Evolutionary conservation across 1,140 invertebrate genomes (phyloP).

Genomic region (Micrasema longulum): DNA sequence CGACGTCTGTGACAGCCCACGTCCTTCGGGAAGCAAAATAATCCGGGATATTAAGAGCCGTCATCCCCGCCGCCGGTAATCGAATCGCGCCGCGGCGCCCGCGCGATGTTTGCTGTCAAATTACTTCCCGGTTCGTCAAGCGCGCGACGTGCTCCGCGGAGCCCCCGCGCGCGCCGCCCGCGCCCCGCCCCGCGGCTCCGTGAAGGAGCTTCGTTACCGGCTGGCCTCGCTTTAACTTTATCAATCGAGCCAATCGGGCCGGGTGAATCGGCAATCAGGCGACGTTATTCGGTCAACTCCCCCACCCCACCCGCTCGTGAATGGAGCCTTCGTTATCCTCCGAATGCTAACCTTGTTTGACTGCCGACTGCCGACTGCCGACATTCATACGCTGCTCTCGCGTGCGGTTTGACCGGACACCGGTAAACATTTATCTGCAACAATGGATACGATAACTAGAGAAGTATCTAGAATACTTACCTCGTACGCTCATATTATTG

Average conservation of each 20-base stretch:
- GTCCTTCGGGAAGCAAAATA: conserved; percentile 45
- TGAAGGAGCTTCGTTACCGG: conserved; percentile 68
- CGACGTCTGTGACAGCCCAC: conserved; percentile 48
- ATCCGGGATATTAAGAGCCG: conserved; percentile 53
- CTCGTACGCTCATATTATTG: no score
- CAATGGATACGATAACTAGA: no score
- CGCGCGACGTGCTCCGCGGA: conserved; percentile 35
- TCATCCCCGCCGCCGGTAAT: conserved; percentile 42
- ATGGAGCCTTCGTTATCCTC: conserved; percentile 53
- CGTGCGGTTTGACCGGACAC: conserved; percentile 32
- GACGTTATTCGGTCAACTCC: conserved; percentile 55
- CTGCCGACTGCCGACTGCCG: conserved; percentile 45
- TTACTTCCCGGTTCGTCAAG: conserved; percentile 51
- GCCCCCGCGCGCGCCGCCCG: conserved; percentile 3
- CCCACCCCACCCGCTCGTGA: conserved; percentile 50
- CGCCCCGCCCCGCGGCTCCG: conserved; percentile 24
- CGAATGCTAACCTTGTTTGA: conserved; percentile 53
- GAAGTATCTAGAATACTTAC: no score
- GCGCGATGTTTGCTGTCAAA: conserved; percentile 53
- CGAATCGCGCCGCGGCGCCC: conserved; percentile 49
- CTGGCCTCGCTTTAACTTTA: conserved; percentile 59
- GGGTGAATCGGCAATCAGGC: conserved; percentile 69
- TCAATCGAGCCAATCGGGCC: conserved; percentile 69
- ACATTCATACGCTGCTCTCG: conserved; percentile 36
- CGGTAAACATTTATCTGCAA: conserved; percentile 29